Base-by-base conservation (phyloP, 2,797 vertebrate species). In the Sebastes elongatus region DNA sequence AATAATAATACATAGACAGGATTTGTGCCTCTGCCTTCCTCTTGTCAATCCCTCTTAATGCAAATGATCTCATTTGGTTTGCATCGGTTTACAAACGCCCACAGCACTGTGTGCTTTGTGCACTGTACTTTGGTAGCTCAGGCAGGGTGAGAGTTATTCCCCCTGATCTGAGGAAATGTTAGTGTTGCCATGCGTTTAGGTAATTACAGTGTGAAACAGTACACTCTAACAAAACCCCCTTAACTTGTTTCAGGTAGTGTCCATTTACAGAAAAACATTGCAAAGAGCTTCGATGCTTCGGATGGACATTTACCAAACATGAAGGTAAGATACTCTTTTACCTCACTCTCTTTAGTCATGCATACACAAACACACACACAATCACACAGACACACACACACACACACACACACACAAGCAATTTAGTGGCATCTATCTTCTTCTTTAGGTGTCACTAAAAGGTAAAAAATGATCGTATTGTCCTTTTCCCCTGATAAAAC, bases 221-320 rank as follows among this genome's bases (percentile, higher is more conserved):
- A 63, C 14, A 38, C 80, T 63, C 30, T 64, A 60, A 86, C 59
- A 33, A 65, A 85, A 59, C 59, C 66, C 74, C 63, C 38, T 74
- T 18, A 2, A 64, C 76, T 79, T 74, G 56, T 93, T 94, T 78
- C 87, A 95, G 95, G 93, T n/a, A 60, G 71, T 62, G 56, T 87
- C 71, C 71, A 38, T 62, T 86, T 81, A 62, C 89, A 91, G 76
- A 92, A 70, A 33, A 86, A 71, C 67, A 10, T 69, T 8, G 6
- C 52, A 4, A 78, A 9, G 14, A 87, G 72, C 49, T 82, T 79
- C 2, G 85, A 85, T 25, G 65, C 57, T 14, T 0, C 57, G 14
- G 86, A 94, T 22, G 88, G 84, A 83, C 5, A 6, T 64, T 30
- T 52, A 30, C 14, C 23, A 18, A 71, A 76, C 56, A 70, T 2